Evolutionary conservation across 2,888 invertebrate genomes (phyloP).

Genomic region (Griposia aprilina): DNA sequence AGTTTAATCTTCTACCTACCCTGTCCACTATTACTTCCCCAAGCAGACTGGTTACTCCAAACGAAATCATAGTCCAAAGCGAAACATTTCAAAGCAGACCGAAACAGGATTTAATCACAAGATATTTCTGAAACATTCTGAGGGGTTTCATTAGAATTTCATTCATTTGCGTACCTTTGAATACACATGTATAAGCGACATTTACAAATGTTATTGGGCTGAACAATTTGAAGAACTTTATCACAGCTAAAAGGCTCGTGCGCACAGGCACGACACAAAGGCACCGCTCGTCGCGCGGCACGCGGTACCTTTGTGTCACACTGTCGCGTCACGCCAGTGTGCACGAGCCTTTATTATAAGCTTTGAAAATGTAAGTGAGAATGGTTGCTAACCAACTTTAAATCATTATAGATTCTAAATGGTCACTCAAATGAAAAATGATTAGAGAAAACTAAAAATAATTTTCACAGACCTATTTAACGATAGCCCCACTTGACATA

Average conservation of each 20-base stretch:
- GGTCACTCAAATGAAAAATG: too few species aligned
- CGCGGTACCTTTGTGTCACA: too few species aligned
- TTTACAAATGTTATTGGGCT: constrained; percentile 49
- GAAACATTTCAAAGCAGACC: constrained; percentile 25
- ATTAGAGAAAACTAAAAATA: too few species aligned
- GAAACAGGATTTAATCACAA: constrained; percentile 36
- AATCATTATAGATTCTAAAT: too few species aligned
- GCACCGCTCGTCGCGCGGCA: too few species aligned
- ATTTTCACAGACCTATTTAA: too few species aligned
- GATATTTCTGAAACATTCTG: constrained; percentile 16
- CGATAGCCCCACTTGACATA: too few species aligned
- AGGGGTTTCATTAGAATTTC: constrained; percentile 41
- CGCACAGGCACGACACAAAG: too few species aligned
- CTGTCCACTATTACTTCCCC: neutral
- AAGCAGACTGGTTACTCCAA: constrained; percentile 12
- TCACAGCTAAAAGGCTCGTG: too few species aligned
- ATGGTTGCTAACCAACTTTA: too few species aligned
- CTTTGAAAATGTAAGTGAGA: too few species aligned
- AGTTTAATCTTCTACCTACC: neutral
- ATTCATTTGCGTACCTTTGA: constrained; percentile 24
- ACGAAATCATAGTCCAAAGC: neutral
- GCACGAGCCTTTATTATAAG: neutral
- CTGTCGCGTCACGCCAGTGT: too few species aligned
- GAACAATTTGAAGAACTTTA: constrained; percentile 48
- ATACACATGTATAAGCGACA: constrained; percentile 26